phyloP scores from a whole-genome alignment of 2,113 vertebrate genomes.

The Ictalurus furcatus region DNA sequence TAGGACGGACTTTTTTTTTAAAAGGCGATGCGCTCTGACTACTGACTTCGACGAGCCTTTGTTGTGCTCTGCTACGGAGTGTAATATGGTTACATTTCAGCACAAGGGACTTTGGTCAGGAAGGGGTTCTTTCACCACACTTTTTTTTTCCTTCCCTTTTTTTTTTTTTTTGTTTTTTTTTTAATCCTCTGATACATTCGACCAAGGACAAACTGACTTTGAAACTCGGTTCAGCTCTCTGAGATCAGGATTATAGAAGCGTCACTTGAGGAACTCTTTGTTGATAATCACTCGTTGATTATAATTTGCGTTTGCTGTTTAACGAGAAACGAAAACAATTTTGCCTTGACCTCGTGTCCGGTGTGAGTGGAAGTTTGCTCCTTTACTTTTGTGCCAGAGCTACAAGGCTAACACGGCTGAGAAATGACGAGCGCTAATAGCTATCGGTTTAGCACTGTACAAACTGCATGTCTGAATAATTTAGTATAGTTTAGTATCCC shows the following conservation, averaged over 20 bases:
- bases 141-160: not conserved
- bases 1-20: not conserved
- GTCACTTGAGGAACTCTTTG: not conserved
- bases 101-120: not conserved
- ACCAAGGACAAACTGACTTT: not conserved
- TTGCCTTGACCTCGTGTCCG: not conserved
- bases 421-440: not conserved
- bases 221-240: not conserved
- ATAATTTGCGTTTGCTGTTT: not conserved
- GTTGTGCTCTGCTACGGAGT: not conserved
- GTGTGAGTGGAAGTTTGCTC: not conserved
- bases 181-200: conserved; percentile 6
- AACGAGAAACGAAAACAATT: not conserved
- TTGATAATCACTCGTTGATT: not conserved
- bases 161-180: not conserved
- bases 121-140: not conserved
- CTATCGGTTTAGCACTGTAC: not conserved
- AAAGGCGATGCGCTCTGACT: conserved; percentile 15
- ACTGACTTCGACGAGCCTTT: conserved; percentile 2
- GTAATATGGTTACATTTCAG: conserved; percentile 26
- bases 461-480: not conserved
- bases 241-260: not conserved
- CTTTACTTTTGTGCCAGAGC: not conserved
- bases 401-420: not conserved
- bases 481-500: not conserved